phyloP scores from a whole-genome alignment of 2,888 invertebrate species.

The Neoscelio sp. region DNA sequence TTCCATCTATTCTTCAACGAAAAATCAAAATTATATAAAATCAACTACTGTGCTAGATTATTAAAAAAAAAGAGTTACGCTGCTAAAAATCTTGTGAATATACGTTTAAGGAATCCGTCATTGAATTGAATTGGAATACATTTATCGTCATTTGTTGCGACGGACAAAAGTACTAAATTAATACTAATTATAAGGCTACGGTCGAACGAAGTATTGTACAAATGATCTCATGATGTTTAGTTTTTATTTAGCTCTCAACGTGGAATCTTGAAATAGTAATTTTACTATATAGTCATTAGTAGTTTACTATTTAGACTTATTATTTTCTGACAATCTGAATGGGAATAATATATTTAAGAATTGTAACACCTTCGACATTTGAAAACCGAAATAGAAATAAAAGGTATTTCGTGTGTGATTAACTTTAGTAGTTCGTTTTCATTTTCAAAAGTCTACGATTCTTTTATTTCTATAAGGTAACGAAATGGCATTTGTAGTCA shows the following conservation, averaged over 20 bases:
- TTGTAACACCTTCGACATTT: too few relatives aligned
- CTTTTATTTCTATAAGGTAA: conserved; percentile 9
- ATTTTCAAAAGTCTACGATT: too few relatives aligned
- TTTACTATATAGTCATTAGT: conserved; percentile 1
- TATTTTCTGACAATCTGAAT: neutral
- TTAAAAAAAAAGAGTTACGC: too few relatives aligned
- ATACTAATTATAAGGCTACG: conserved; percentile 16
- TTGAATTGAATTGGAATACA: conserved; percentile 45
- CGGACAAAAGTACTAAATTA: conserved; percentile 28
- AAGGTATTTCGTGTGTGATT: neutral
- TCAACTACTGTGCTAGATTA: conserved; percentile 39
- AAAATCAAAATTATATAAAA: conserved; percentile 30
- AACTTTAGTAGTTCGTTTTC: too few relatives aligned
- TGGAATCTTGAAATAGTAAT: conserved; percentile 10
- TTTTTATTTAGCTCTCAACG: conserved; percentile 11
- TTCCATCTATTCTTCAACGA: neutral
- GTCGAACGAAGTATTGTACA: conserved; percentile 45
- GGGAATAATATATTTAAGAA: conserved; percentile 8
- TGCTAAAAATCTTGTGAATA: too few relatives aligned
- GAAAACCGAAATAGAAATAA: conserved; percentile 3
- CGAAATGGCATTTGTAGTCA: too few relatives aligned
- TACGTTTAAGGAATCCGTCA: conserved; percentile 24
- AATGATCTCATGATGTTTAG: conserved; percentile 47
- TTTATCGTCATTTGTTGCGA: conserved; percentile 48
- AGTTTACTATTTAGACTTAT: neutral